Conservation (phyloP, 2,797 vertebrate genomes). For the Xyrichtys novacula region DNA sequence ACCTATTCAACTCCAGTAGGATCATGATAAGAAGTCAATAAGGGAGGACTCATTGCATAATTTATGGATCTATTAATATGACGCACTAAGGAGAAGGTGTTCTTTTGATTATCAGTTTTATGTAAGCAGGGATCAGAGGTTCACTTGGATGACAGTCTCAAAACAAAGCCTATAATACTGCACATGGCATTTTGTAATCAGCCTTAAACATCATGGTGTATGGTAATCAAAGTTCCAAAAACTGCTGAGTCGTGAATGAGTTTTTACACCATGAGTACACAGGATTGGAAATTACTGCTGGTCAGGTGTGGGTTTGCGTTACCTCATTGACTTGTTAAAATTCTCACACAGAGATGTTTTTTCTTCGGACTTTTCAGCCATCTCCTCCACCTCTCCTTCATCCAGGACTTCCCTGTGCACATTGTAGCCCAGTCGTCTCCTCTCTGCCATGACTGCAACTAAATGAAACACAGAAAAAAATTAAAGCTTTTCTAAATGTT, state of each 20-base stretch:
- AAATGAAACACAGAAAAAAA: not conserved
- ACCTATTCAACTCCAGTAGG: not conserved
- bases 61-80: not conserved
- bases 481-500: not conserved
- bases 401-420: conserved; percentile 80
- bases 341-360: conserved; percentile 66
- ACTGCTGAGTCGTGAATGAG: too few species aligned
- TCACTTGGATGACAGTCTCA: too few species aligned
- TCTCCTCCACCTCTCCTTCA: conserved; percentile 74
- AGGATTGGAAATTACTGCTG: not conserved
- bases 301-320: conserved; percentile 22
- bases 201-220: too few species aligned
- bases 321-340: conserved; percentile 77
- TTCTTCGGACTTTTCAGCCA: conserved; percentile 68
- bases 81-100: not conserved
- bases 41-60: not conserved
- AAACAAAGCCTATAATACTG: too few species aligned
- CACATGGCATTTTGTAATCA: too few species aligned
- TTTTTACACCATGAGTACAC: not conserved
- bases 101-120: not conserved
- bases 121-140: not conserved
- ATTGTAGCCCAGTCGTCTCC: conserved; percentile 60
- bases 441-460: conserved; percentile 54
- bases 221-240: too few species aligned
- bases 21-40: not conserved